Percentiles rank a stretch among this genome's conserved stretches.
These are phyloP conservation scores for Fundulus diaphanus DNA, from an alignment of 2,797 vertebrate genomes.

Conservation along the genomic window DNA sequence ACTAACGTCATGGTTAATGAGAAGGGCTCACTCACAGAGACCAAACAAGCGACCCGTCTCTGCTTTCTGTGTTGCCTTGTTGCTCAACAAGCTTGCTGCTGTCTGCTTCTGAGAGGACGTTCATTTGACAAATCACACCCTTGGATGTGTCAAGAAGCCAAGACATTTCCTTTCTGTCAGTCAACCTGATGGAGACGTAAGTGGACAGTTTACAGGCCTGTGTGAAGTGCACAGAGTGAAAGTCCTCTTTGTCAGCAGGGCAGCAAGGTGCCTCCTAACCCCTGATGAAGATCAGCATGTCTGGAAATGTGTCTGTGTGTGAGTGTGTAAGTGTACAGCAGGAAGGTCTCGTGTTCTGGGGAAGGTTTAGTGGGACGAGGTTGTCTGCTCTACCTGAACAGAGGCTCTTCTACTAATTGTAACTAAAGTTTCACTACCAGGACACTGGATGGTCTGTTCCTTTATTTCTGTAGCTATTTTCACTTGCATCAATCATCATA, in stretches of 20 bases:
- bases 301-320: slow-evolving; percentile 3
- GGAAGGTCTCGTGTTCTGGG: slow-evolving; percentile 4
- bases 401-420: slow-evolving; percentile 36
- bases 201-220: slow-evolving; percentile 47
- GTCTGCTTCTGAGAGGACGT: slow-evolving; percentile 35
- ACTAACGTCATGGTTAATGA: slow-evolving; percentile 49
- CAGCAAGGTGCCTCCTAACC: slow-evolving; percentile 45
- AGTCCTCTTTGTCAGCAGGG: slow-evolving; percentile 55
- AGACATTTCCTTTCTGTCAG: slow-evolving; percentile 56
- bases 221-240: slow-evolving; percentile 66
- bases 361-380: slow-evolving; percentile 14
- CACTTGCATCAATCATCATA: neutral
- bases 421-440: slow-evolving; percentile 32
- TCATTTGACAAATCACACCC: slow-evolving; percentile 55
- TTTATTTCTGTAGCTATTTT: neutral
- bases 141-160: slow-evolving; percentile 41
- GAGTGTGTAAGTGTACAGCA: slow-evolving; percentile 1
- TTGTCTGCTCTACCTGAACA: slow-evolving; percentile 15
- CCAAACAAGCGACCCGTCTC: slow-evolving; percentile 29
- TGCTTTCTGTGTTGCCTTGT: slow-evolving; percentile 18
- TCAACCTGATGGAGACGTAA: slow-evolving; percentile 46
- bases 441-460: neutral
- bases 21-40: slow-evolving; percentile 32
- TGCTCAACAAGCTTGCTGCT: slow-evolving; percentile 11
- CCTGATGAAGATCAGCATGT: slow-evolving; percentile 14